Conservation (phyloP, 23 tunicate species). For the Trididemnum clinides region DNA sequence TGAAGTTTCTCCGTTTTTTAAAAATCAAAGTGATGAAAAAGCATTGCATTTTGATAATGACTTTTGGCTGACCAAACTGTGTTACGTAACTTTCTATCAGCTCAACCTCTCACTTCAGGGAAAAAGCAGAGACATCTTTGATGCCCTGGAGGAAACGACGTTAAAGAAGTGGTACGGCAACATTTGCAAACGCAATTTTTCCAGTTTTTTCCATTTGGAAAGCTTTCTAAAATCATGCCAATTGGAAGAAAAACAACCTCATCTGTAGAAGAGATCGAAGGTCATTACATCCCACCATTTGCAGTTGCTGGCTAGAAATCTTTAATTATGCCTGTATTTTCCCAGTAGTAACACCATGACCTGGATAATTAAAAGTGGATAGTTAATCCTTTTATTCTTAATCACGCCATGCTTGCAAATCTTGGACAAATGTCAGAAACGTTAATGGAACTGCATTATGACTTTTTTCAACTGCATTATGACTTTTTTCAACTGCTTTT, state of each 20-base stretch:
- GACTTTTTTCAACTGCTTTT: too few species aligned
- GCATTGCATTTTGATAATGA: too few species aligned
- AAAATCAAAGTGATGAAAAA: too few species aligned
- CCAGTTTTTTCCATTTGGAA: slow-evolving; percentile 31
- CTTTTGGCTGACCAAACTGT: too few species aligned
- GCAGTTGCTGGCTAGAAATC: slow-evolving; percentile 25
- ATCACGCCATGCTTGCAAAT: slow-evolving; percentile 24
- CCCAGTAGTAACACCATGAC: not conserved
- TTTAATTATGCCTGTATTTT: not conserved
- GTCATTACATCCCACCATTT: slow-evolving; percentile 29
- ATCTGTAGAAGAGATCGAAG: slow-evolving; percentile 6
- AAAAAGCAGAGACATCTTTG: not conserved
- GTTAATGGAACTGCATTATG: slow-evolving; percentile 30
- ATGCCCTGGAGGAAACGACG: slow-evolving; percentile 6
- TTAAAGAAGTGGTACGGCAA: not conserved
- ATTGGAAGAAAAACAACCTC: slow-evolving; percentile 29
- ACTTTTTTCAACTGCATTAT: slow-evolving; percentile 12
- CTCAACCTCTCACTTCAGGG: slow-evolving; percentile 10
- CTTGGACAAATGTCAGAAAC: slow-evolving; percentile 43
- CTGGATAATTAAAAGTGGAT: slow-evolving; percentile 31
- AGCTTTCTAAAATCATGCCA: slow-evolving; percentile 35
- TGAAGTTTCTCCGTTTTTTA: too few species aligned
- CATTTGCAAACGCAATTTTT: slow-evolving; percentile 19
- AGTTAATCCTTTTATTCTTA: slow-evolving; percentile 35
- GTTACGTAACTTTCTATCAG: too few species aligned